A percentile compares a stretch with the other conserved stretches of the same genome.
phyloP scores from a whole-genome alignment of 2,797 vertebrate genomes.

The Lophius americanus region DNA sequence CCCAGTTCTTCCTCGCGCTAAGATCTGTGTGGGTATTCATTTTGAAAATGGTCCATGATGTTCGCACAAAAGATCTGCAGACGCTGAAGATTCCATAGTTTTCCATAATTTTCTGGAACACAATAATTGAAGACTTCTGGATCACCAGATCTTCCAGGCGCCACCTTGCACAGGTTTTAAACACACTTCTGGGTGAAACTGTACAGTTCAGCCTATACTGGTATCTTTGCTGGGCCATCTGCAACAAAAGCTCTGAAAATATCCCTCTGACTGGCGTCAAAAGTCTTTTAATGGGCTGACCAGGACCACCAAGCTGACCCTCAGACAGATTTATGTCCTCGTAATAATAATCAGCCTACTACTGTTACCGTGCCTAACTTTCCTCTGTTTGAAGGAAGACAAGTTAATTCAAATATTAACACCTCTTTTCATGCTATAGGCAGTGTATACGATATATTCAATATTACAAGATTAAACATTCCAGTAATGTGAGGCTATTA shows the following conservation, averaged over 20 bases:
- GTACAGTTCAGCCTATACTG: slow-evolving; percentile 34
- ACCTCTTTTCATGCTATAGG: slow-evolving; percentile 67
- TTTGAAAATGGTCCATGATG: no score
- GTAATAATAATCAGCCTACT: slow-evolving; percentile 80
- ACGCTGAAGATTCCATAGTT: background rate
- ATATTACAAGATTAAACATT: slow-evolving; percentile 21
- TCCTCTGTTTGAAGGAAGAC: slow-evolving; percentile 72
- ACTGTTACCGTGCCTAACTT: slow-evolving; percentile 73
- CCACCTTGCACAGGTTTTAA: slow-evolving; percentile 5
- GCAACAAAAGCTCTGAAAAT: slow-evolving; percentile 80
- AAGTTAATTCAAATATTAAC: slow-evolving; percentile 78
- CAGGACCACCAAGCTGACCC: slow-evolving; percentile 56
- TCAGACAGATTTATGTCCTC: slow-evolving; percentile 77
- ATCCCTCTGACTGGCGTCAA: slow-evolving; percentile 71
- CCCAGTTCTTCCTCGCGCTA: no score
- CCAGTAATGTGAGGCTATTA: slow-evolving; percentile 18
- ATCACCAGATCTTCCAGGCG: slow-evolving; percentile 4
- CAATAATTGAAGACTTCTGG: no score
- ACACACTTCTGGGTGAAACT: no score
- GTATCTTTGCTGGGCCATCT: slow-evolving; percentile 54
- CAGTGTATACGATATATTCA: background rate
- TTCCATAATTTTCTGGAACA: background rate
- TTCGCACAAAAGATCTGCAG: no score
- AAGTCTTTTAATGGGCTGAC: slow-evolving; percentile 69
- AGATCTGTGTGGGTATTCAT: no score